phyloP scores from a whole-genome alignment of 2,113 vertebrate species.

The Monarcha castaneiventris region DNA sequence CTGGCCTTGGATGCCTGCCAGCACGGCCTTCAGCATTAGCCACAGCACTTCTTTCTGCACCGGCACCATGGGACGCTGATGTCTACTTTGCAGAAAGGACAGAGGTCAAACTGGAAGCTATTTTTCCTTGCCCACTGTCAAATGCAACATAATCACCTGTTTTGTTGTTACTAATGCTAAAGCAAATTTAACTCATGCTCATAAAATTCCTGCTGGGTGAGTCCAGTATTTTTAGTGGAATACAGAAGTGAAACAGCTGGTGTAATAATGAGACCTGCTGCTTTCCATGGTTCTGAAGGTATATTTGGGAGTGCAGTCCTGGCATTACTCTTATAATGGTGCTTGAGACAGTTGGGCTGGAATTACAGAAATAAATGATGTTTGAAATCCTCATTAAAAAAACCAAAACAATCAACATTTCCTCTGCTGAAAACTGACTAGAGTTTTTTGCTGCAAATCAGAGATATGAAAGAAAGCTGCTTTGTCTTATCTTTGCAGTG shows the following conservation, averaged over 20 bases:
- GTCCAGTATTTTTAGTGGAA: neutral
- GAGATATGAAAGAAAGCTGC: neutral
- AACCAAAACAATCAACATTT: fast-evolving
- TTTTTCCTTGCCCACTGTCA: neutral
- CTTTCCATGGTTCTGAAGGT: neutral
- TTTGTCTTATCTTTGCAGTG: neutral
- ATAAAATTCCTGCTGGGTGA: neutral
- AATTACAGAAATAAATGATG: neutral
- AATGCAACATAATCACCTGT: neutral
- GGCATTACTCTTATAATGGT: neutral
- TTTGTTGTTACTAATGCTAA: neutral
- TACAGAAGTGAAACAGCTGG: neutral
- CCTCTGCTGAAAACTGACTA: neutral
- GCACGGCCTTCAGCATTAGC: neutral
- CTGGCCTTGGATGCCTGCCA: neutral
- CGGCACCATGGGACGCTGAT: neutral
- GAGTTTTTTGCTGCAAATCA: neutral
- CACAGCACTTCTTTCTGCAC: neutral
- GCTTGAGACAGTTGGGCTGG: neutral
- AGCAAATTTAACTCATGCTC: neutral
- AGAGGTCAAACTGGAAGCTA: neutral
- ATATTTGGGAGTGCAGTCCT: neutral
- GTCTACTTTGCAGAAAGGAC: neutral
- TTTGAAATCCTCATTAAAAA: neutral
- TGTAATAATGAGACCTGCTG: neutral